Evolutionary conservation across 2,113 vertebrate genomes (phyloP), one percentile per base, ranked within the genome.

Genomic region (Peromyscus leucopus): DNA sequence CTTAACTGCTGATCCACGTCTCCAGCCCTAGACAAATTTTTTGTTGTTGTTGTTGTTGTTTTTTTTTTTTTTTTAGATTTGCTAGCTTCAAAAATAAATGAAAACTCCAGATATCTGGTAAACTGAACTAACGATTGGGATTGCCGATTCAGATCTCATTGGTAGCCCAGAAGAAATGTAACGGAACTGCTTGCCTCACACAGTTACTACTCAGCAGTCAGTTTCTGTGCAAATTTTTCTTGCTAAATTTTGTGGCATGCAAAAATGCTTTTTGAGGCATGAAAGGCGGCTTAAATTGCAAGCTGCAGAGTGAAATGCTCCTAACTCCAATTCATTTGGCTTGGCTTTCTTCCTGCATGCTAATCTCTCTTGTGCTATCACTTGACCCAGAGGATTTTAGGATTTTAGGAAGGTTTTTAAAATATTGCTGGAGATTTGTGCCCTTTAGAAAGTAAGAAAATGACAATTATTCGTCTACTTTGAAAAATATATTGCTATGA

Each of bases 181-280:
- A 89, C 33, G 92, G 51, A 69, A 63, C 8, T 48, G 28, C 10
- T 85, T 69, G 12, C 46, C 51, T 86, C 80, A 5, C 33, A 78
- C 67, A 31, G 78, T 75, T 90, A 59, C 79, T 80, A 51, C 28
- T 88, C 71, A 95, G 8, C 1, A 75, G 0, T 69, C 57, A 75
- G 8, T 17, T 91, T 94, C 82, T 10, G 13, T 75, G 19, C n/a
- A 48, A 28, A 79, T 75, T 84, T 95, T 90, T 88, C 33, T 55
- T 61, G 4, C 72, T 85, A 89, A 82, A 94, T 15, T 69, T 93
- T 65, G 69, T 61, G 17, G 12, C 72, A 57, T 55, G 57, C n/a
- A 71, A 94, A 69, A 94, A 89, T 84, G 55, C 67, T 94, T 51
- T 78, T 93, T 86, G 31, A 24, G 67, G 78, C 24, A 67, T 96